Evolutionary conservation across 2,797 vertebrate species (phyloP), one percentile per base, ranked within the genome.

Genomic region (Sebastes dallii): DNA sequence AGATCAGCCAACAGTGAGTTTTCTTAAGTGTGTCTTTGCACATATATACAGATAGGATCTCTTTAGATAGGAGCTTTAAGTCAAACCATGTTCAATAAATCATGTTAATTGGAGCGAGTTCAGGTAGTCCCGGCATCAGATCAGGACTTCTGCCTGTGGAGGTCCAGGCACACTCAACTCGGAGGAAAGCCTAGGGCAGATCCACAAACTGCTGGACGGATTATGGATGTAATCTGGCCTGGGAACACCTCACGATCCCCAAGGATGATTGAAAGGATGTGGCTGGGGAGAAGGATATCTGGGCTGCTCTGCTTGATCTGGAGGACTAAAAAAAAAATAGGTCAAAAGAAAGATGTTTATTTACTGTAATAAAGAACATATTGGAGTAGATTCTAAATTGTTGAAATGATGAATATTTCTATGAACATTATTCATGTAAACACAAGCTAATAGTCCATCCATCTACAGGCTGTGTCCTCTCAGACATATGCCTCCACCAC

Each of bases 221-320:
- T 81, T 78, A 59, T 1, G 3, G 62, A 36, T 78, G n/a, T 70
- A 74, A 83, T 74, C 58, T 71, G 61, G 36, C 30, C 46, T 54
- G 66, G 65, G 42, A 74, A 42, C 27, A 46, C 7, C 20, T 77
- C 24, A 4, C 12, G 24, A 82, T 77, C 60, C 58, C 34, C 0
- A 1, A 39, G 24, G 72, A 29, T 27, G 25, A 64, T 34, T 2
- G 3, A 46, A 36, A 62, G 59, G 65, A 60, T 50, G 39, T 14
- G 29, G 7, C 34, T 56, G 10, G 5, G 1, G 22, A 52, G 29
- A 39, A 42, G 50, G 32, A 77, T 30, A 54, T 24, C 25, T 25
- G 30, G 3, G 8, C 61, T 18, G 24, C 30, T 27, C 27, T 14
- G 46, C 54, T 60, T 25, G 4, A 1, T 32, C 50, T 66, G 30